These are phyloP conservation scores for Melanotaenia trifasciata DNA, from an alignment of 2,797 vertebrate species.

Conservation along the genomic window DNA sequence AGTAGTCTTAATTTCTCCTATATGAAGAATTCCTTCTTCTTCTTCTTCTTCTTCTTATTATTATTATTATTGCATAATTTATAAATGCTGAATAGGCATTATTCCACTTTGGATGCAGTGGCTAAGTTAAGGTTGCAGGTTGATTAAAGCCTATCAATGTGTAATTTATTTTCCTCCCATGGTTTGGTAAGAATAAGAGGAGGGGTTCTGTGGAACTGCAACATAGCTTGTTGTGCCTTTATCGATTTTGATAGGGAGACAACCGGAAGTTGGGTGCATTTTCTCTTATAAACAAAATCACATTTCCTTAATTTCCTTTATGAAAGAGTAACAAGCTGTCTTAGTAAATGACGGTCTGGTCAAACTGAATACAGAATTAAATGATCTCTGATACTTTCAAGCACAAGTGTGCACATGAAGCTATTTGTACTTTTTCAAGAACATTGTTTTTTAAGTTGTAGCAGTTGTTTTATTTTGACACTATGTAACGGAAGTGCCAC, in stretches of 20 bases:
- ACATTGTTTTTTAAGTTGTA: neutral
- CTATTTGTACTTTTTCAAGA: neutral
- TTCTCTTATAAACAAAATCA: neutral
- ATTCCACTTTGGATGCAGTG: constrained; percentile 11
- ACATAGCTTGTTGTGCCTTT: constrained; percentile 14
- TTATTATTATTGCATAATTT: neutral
- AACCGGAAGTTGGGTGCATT: constrained; percentile 13
- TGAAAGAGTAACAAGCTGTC: neutral
- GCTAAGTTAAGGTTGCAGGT: constrained; percentile 19
- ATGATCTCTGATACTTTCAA: neutral
- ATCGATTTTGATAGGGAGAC: neutral
- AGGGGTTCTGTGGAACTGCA: constrained; percentile 51
- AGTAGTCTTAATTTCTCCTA: neutral
- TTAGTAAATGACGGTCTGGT: fast-evolving
- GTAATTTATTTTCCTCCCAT: constrained; percentile 17
- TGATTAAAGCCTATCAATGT: constrained; percentile 68
- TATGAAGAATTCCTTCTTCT: neutral
- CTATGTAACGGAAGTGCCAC: neutral
- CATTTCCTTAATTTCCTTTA: neutral
- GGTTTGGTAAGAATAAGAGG: constrained; percentile 51
- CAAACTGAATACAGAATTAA: neutral
- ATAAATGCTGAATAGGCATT: neutral
- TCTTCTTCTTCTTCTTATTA: neutral
- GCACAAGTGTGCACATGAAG: neutral
- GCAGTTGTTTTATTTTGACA: constrained; percentile 57